Conservation (phyloP, 2,888 invertebrate species). For the Cephus pulcher region DNA sequence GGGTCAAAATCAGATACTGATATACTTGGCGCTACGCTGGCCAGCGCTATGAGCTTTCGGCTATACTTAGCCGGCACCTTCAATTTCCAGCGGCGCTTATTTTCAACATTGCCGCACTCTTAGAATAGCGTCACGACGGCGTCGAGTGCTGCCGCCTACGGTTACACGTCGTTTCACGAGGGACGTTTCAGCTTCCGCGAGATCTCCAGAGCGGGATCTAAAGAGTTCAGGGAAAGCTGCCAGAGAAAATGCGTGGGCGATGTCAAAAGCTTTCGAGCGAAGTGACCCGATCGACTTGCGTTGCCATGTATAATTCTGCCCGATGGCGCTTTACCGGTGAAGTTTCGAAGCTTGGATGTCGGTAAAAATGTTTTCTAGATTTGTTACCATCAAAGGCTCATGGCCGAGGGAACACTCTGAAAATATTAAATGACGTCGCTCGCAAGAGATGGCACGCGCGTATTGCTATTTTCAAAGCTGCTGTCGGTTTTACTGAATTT, state of each 20-base stretch:
- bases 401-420: background rate
- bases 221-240: slow-evolving; percentile 34
- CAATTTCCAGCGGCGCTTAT: slow-evolving; percentile 62
- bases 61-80: slow-evolving; percentile 59
- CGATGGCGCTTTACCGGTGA: background rate
- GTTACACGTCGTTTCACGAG: background rate
- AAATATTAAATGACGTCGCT: background rate
- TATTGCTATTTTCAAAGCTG: background rate
- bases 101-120: slow-evolving; percentile 48
- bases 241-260: slow-evolving; percentile 12
- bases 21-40: slow-evolving; percentile 44
- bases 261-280: background rate
- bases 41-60: slow-evolving; percentile 38
- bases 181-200: slow-evolving; percentile 9
- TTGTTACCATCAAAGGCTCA: background rate
- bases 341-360: background rate
- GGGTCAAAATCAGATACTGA: slow-evolving; percentile 52
- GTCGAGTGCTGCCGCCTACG: slow-evolving; percentile 32
- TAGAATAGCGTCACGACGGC: slow-evolving; percentile 28
- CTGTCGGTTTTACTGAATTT: background rate
- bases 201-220: slow-evolving; percentile 21
- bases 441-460: background rate
- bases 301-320: background rate
- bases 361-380: background rate
- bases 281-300: background rate